Evolutionary conservation across 2,113 vertebrate species (phyloP).

Genomic region (Entelurus aequoreus): DNA sequence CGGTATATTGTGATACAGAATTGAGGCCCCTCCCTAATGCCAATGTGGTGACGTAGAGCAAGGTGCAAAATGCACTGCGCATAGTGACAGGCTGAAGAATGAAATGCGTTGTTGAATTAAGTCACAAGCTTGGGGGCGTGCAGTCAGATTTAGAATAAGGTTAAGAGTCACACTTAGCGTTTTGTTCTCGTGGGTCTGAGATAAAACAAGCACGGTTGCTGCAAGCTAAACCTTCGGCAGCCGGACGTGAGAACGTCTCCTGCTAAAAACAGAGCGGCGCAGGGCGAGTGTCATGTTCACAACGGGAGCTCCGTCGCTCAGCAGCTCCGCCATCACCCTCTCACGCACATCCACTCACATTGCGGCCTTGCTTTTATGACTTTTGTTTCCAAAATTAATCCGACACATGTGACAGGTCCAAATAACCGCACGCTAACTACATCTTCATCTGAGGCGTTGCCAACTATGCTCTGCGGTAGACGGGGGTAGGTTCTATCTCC

Average conservation of each 20-base stretch:
- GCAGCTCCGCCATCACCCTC: not conserved
- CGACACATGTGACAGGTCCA: not conserved
- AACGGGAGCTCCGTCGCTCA: slow-evolving; percentile 13
- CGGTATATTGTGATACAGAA: too few relatives aligned
- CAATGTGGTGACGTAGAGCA: too few relatives aligned
- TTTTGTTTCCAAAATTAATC: not conserved
- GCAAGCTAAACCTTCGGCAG: slow-evolving; percentile 19
- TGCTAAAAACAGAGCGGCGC: slow-evolving; percentile 46
- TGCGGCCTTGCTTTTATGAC: not conserved
- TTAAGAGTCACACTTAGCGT: too few relatives aligned
- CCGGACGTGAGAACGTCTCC: slow-evolving; percentile 48
- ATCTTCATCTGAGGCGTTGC: slow-evolving; percentile 8
- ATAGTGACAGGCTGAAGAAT: too few relatives aligned
- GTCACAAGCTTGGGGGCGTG: too few relatives aligned
- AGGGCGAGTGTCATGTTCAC: slow-evolving; percentile 29
- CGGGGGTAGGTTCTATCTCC: slow-evolving; percentile 42
- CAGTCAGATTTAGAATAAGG: too few relatives aligned
- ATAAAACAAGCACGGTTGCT: not conserved
- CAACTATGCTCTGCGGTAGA: slow-evolving; percentile 22
- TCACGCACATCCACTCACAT: not conserved
- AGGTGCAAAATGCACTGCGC: too few relatives aligned
- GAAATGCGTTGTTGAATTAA: too few relatives aligned
- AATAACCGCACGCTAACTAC: not conserved
- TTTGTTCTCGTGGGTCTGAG: too few relatives aligned
- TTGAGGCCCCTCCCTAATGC: too few relatives aligned